Evolutionary conservation across 2,797 vertebrate genomes (phyloP).

Genomic region (Mallotus villosus): DNA sequence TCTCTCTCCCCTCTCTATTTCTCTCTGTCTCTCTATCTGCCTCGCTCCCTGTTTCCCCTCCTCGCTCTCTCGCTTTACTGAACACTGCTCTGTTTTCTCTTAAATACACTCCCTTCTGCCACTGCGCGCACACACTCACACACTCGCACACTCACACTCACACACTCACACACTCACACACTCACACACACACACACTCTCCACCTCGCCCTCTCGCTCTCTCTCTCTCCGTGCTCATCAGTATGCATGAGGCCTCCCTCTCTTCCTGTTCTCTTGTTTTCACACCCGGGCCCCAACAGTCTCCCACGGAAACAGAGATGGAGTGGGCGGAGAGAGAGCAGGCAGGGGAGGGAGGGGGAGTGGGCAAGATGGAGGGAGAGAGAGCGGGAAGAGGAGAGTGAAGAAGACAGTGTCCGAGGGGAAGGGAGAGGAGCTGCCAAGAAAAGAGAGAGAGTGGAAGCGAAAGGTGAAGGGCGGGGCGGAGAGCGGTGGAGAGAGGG

Average conservation of each 20-base stretch:
- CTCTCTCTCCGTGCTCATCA: constrained; percentile 66
- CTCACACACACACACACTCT: constrained; percentile 15
- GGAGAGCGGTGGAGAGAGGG: background rate
- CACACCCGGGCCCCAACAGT: constrained; percentile 61
- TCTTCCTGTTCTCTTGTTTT: constrained; percentile 76
- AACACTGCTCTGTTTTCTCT: constrained; percentile 73
- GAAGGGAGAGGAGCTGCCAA: background rate
- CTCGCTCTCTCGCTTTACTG: constrained; percentile 64
- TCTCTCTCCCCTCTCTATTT: constrained; percentile 38
- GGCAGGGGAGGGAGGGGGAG: constrained; percentile 30
- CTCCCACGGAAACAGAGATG: constrained; percentile 66
- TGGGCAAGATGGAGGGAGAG: constrained; percentile 28
- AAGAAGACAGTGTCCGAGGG: background rate
- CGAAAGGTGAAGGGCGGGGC: background rate
- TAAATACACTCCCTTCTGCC: constrained; percentile 74
- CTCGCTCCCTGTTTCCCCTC: constrained; percentile 23
- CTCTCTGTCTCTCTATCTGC: constrained; percentile 30
- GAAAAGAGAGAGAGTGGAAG: background rate
- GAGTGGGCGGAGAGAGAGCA: constrained; percentile 37
- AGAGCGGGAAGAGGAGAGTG: constrained; percentile 19
- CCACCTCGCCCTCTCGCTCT: constrained; percentile 38
- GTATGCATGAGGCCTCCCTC: constrained; percentile 73
- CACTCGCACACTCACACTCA: constrained; percentile 28
- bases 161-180: constrained; percentile 21
- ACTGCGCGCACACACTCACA: constrained; percentile 38